Evolutionary conservation across 2,797 vertebrate genomes (phyloP).

Genomic region (Semotilus atromaculatus): DNA sequence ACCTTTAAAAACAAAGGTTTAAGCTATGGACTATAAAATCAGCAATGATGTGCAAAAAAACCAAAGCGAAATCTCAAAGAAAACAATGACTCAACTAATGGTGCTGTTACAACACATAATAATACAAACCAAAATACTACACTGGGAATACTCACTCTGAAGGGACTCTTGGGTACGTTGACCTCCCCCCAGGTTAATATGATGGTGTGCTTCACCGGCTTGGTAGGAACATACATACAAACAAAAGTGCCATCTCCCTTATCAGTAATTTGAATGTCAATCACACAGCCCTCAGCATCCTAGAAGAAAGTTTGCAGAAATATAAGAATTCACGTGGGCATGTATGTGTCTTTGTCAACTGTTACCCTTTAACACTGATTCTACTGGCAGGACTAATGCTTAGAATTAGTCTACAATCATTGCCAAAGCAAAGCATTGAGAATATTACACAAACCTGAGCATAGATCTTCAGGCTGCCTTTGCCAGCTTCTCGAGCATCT

Average conservation of each 20-base stretch:
- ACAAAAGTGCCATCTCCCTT: constrained; percentile 89
- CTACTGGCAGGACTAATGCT: background rate
- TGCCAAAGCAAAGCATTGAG: background rate
- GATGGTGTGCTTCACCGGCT: constrained; percentile 96
- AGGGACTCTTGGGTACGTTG: constrained; percentile 93
- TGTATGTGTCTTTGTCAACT: background rate
- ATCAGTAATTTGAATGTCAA: constrained; percentile 92
- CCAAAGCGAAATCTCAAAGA: background rate
- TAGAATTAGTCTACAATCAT: background rate
- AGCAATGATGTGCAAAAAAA: background rate
- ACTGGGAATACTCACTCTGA: constrained; percentile 80
- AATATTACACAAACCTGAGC: constrained; percentile 82
- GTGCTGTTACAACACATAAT: background rate
- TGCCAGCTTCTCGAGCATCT: constrained; percentile 87
- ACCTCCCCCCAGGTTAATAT: constrained; percentile 94
- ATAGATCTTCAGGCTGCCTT: constrained; percentile 90
- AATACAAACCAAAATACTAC: no score
- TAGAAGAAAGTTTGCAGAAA: constrained; percentile 61
- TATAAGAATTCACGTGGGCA: constrained; percentile 43
- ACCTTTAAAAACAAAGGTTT: constrained; percentile 78
- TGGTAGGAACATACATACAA: constrained; percentile 90
- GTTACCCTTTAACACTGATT: background rate
- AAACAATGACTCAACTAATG: background rate
- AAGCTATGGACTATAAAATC: background rate
- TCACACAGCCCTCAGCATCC: constrained; percentile 91